Evolutionary conservation across 2,113 vertebrate species (phyloP).

Genomic region (Cromileptes altivelis): DNA sequence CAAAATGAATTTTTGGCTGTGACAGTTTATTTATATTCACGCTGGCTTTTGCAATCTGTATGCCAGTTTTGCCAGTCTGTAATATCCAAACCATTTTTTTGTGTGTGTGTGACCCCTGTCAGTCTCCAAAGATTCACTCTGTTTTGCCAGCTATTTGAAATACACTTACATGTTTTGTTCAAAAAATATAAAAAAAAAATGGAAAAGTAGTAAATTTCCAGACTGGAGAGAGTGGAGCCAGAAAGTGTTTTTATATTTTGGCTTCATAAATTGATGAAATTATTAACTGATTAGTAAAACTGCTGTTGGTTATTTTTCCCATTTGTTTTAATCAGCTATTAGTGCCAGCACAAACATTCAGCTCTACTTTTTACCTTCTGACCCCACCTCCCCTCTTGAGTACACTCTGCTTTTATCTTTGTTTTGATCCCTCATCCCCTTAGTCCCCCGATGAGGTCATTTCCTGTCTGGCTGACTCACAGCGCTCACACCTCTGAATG

Average conservation of each 20-base stretch:
- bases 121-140: too few relatives aligned
- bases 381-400: neutral
- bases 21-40: too few relatives aligned
- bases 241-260: neutral
- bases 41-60: too few relatives aligned
- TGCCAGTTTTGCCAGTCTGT: too few relatives aligned
- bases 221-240: neutral
- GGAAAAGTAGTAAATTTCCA: too few relatives aligned
- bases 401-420: constrained; percentile 39
- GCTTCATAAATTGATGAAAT: neutral
- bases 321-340: neutral
- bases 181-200: too few relatives aligned
- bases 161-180: too few relatives aligned
- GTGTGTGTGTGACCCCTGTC: too few relatives aligned
- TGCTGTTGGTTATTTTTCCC: neutral
- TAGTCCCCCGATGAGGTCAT: constrained; percentile 47
- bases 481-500: constrained; percentile 46
- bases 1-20: neutral
- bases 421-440: neutral
- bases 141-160: too few relatives aligned
- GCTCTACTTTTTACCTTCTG: neutral
- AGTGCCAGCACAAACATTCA: constrained; percentile 1
- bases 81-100: too few relatives aligned
- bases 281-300: neutral
- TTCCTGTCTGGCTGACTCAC: constrained; percentile 55